These are phyloP conservation scores for Scolopax mira DNA, from an alignment of 2,113 vertebrate species.

Conservation along the genomic window DNA sequence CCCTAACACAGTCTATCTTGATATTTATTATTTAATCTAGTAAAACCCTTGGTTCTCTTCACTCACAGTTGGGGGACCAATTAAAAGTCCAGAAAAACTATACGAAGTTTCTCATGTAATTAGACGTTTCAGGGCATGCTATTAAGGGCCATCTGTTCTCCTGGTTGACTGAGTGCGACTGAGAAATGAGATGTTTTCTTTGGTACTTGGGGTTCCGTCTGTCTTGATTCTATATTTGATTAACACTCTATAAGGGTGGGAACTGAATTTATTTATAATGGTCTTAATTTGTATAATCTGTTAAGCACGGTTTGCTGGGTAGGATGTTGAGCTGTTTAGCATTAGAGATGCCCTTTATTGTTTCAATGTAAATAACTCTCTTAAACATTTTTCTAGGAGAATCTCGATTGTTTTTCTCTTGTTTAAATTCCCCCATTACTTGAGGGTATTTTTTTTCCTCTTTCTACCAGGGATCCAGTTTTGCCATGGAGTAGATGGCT, in stretches of 20 bases:
- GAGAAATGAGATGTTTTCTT: not conserved
- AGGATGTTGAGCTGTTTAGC: not conserved
- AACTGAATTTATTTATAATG: not conserved
- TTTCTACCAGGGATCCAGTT: not conserved
- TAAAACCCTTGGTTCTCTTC: constrained; percentile 9
- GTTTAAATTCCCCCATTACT: not conserved
- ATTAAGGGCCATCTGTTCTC: constrained; percentile 57
- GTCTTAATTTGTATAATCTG: not conserved
- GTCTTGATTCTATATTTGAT: constrained; percentile 19
- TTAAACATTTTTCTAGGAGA: not conserved
- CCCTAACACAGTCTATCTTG: not conserved
- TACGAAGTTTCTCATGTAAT: constrained; percentile 19
- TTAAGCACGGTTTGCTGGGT: not conserved
- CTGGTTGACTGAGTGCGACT: not conserved
- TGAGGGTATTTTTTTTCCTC: not conserved
- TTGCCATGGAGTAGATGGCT: not conserved
- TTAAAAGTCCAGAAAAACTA: constrained; percentile 42
- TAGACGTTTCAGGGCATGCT: not conserved
- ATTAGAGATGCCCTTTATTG: not conserved
- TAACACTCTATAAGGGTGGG: not conserved
- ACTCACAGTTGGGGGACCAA: constrained; percentile 26
- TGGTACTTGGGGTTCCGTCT: constrained; percentile 1
- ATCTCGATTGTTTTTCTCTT: not conserved
- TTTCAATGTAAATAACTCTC: not conserved
- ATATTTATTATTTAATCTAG: constrained; percentile 49